Evolutionary conservation across 2,888 invertebrate species (phyloP).

Genomic region (Microctonus hyperodae): DNA sequence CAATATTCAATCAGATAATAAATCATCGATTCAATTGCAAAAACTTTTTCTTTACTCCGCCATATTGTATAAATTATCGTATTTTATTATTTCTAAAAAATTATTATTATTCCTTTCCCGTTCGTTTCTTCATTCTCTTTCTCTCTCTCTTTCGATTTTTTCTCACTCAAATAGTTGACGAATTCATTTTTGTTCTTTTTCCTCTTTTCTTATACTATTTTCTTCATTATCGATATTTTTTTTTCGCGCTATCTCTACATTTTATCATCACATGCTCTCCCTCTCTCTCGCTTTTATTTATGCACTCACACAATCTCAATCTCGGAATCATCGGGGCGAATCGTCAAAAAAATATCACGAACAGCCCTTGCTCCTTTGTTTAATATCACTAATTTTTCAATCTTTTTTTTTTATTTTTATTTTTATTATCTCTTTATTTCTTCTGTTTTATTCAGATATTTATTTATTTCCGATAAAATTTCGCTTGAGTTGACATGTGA

Average conservation of each 20-base stretch:
- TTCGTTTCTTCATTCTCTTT: constrained; percentile 18
- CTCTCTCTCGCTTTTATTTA: constrained; percentile 14
- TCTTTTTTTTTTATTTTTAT: constrained; percentile 24
- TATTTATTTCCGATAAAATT: constrained; percentile 7
- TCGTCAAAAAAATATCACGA: constrained; percentile 40
- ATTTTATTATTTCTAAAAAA: constrained; percentile 5
- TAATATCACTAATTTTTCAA: constrained; percentile 34
- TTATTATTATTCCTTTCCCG: constrained; percentile 11
- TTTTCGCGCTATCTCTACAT: constrained; percentile 6
- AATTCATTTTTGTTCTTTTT: background rate
- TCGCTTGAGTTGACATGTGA: constrained; percentile 8
- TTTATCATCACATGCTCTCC: constrained; percentile 10
- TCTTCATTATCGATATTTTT: background rate
- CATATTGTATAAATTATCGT: background rate
- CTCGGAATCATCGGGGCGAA: constrained; percentile 35
- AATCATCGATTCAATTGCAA: background rate
- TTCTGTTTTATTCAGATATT: constrained; percentile 8
- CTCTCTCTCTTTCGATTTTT: background rate
- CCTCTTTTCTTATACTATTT: background rate
- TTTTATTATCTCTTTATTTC: constrained; percentile 26
- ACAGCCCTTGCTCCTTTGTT: constrained; percentile 39
- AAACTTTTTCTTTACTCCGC: background rate
- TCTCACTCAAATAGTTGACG: constrained; percentile 1
- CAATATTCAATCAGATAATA: too few relatives aligned
- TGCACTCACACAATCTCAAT: constrained; percentile 22